Evolutionary conservation across 2,797 vertebrate species (phyloP).

Genomic region (Oryzias dopingdopingensis): DNA sequence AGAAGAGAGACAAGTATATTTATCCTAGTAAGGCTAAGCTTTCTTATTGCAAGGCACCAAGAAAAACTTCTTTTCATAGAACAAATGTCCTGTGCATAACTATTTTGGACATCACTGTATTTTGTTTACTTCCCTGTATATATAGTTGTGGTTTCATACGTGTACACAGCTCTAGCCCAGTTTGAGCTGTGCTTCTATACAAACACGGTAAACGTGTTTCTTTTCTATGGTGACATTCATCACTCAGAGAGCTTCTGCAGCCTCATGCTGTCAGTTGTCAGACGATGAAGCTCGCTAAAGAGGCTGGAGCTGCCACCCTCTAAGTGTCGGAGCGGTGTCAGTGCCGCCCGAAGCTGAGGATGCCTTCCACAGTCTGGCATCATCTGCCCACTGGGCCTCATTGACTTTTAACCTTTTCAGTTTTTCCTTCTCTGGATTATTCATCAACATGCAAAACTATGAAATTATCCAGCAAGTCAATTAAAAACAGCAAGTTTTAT

Average conservation of each 20-base stretch:
- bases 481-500: neutral
- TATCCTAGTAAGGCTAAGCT: no score
- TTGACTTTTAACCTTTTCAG: conserved; percentile 18
- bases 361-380: conserved; percentile 4
- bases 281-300: conserved; percentile 28
- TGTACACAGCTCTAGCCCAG: conserved; percentile 5
- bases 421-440: neutral
- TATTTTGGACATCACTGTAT: no score
- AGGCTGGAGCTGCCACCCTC: conserved; percentile 37
- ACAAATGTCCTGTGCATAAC: no score
- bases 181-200: conserved; percentile 35
- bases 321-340: conserved; percentile 28
- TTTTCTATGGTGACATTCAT: conserved; percentile 39
- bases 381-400: conserved; percentile 4
- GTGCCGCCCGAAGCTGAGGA: conserved; percentile 28
- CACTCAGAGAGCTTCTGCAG: conserved; percentile 41
- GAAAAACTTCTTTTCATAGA: no score
- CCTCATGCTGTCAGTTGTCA: conserved; percentile 49
- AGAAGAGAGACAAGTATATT: no score
- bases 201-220: conserved; percentile 39
- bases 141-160: neutral
- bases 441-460: neutral
- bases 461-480: no score
- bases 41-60: no score
- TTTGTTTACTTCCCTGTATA: no score